Evolutionary conservation across 1,140 invertebrate genomes (phyloP), one percentile per base, ranked within the genome.

Genomic region (Bathynomus jamesi): DNA sequence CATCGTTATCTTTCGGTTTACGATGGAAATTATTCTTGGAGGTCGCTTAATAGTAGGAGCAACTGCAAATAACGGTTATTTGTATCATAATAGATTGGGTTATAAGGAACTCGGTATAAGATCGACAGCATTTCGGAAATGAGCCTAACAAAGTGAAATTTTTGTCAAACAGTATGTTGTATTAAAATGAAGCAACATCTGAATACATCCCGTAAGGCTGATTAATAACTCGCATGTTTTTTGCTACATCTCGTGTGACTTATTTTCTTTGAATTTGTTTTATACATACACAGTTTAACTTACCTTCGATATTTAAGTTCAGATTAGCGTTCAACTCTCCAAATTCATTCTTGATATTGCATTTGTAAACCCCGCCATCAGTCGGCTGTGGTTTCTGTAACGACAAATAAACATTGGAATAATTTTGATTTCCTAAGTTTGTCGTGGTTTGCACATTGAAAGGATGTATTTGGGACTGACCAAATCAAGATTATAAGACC

Each of bases 291-390:
- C 13, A 67, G 32, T 24, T 31, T 13, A 75, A 87, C 89, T 88
- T 87, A 94, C 94, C 95, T 90, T 97, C 94, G 84, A 99, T 95
- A 84, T 99, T 98, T 71, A 99, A 86, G 70, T 95, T 96, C 60
- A 98, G 86, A 84, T 98, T 98, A 40, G 95, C 94, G 83, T 96
- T 97, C 61, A 96, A 87, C 87, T 99, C 96, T 76, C 97, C 97
- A 80, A 93, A 87, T 76, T 89, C 86, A 83, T 98, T 99, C 83
- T 96, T 98, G 73, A 98, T 95, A 79, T 95, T 96, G 82, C 96
- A 98, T 83, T 98, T 98, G 85, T 99, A 99, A 31, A 97, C 86
- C 46, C 97, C 97, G 78, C 95, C 96, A 85, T 99, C 96, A 79
- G 94, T 91, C 74, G 93, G 87, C 78, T 91, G 91, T 70, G 96